Percentiles rank a stretch among this genome's conserved stretches.
Evolutionary conservation across 2,797 vertebrate species (phyloP).

Genomic region (Cynopterus sphinx): DNA sequence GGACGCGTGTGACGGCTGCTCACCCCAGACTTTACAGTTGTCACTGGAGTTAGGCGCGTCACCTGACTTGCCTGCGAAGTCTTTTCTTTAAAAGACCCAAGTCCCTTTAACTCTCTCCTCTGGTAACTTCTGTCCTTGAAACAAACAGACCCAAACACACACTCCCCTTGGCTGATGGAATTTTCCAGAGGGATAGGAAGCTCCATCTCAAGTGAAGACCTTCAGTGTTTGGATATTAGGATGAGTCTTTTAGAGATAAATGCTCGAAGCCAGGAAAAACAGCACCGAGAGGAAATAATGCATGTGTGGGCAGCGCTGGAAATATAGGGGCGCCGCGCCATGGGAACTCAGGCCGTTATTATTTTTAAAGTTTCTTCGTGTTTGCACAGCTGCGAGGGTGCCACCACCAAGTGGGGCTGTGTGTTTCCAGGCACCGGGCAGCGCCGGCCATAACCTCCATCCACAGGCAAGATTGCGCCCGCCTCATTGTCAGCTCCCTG

Average conservation of each 20-base stretch:
- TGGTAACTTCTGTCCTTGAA: conserved; percentile 18
- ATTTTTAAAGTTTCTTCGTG: background rate
- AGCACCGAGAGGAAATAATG: conserved; percentile 48
- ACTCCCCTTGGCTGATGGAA: background rate
- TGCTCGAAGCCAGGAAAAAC: conserved; percentile 66
- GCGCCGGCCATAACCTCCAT: accelerated
- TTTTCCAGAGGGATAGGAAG: conserved; percentile 71
- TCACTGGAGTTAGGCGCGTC: accelerated
- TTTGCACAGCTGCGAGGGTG: conserved; percentile 26
- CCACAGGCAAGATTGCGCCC: accelerated
- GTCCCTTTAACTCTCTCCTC: background rate
- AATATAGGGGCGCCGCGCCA: background rate
- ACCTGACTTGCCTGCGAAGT: background rate
- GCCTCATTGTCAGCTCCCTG: background rate
- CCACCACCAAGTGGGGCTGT: background rate
- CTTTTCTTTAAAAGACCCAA: background rate
- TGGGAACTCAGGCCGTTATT: background rate
- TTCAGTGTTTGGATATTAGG: conserved; percentile 55
- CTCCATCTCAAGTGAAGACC: conserved; percentile 46
- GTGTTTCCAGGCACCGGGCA: accelerated
- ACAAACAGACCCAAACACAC: background rate
- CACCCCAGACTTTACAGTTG: background rate
- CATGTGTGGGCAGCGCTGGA: background rate
- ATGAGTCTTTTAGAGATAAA: conserved; percentile 56
- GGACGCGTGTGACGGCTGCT: background rate